Evolutionary conservation across 1,140 invertebrate species (phyloP).

Genomic region (Varroa destructor): DNA sequence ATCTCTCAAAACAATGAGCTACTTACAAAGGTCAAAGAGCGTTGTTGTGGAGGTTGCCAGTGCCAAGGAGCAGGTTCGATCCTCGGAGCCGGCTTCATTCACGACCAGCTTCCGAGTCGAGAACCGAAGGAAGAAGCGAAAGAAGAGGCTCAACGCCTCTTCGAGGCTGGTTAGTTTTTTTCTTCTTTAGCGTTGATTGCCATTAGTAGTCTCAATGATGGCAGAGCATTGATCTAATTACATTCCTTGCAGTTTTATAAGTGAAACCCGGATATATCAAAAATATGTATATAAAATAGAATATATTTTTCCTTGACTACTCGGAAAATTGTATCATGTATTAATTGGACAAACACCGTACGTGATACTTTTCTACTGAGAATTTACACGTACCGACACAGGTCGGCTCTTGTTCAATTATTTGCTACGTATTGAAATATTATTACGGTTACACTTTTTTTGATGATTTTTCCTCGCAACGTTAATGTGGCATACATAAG

Average conservation of each 20-base stretch:
- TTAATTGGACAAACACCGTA: no score
- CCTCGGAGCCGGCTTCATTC: background rate
- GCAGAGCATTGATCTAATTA: background rate
- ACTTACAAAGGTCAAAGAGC: background rate
- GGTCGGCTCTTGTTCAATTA: no score
- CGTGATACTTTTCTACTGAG: no score
- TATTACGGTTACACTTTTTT: no score
- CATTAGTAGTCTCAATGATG: background rate
- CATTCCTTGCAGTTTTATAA: background rate
- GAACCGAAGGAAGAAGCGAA: slow-evolving; percentile 4
- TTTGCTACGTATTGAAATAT: no score
- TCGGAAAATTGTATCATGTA: no score
- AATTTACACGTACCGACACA: no score
- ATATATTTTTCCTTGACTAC: no score
- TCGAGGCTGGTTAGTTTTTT: slow-evolving; percentile 1
- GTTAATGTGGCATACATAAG: no score
- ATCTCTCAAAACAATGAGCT: slow-evolving; percentile 26
- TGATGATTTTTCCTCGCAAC: no score
- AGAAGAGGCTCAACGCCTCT: slow-evolving; percentile 7
- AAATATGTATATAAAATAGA: background rate
- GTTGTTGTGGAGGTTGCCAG: background rate
- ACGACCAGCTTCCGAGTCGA: no score
- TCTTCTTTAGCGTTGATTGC: background rate
- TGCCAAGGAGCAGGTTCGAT: slow-evolving; percentile 19
- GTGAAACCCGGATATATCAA: background rate